Conservation (phyloP, 2,797 vertebrate species). For the Megaceryle alcyon region DNA sequence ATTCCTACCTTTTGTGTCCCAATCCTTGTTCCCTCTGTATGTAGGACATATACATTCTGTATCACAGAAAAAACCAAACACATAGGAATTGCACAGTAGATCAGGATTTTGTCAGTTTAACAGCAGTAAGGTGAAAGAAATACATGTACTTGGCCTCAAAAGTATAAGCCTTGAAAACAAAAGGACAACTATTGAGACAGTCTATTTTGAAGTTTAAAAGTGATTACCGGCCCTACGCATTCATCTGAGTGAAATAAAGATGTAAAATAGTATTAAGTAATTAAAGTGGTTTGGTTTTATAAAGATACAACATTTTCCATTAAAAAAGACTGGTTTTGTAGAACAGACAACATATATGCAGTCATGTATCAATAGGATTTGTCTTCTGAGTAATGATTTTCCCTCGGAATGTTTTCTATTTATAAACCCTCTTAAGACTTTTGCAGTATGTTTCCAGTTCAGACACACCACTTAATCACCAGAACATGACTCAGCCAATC, state of each 20-base stretch:
- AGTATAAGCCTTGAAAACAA: neutral
- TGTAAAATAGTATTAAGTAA: neutral
- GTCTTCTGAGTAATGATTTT: constrained; percentile 26
- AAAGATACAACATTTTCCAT: neutral
- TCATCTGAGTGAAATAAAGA: neutral
- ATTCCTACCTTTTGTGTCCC: neutral
- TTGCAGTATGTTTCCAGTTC: constrained; percentile 79
- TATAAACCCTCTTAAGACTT: constrained; percentile 73
- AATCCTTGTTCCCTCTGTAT: neutral
- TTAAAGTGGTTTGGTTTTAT: neutral
- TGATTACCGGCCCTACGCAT: neutral
- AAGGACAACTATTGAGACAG: neutral
- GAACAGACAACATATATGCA: neutral
- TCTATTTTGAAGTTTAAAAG: neutral
- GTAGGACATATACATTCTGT: neutral
- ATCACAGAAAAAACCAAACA: neutral
- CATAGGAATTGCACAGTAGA: neutral
- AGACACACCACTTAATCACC: constrained; percentile 74
- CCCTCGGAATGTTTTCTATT: constrained; percentile 74
- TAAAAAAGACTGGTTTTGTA: neutral
- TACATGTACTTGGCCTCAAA: neutral
- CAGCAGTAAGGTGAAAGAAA: neutral
- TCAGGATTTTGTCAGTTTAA: neutral
- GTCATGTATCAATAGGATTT: constrained; percentile 47
- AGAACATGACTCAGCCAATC: constrained; percentile 69